These are phyloP conservation scores for Nymphicus hollandicus DNA, from an alignment of 2,113 vertebrate genomes.

Conservation along the genomic window DNA sequence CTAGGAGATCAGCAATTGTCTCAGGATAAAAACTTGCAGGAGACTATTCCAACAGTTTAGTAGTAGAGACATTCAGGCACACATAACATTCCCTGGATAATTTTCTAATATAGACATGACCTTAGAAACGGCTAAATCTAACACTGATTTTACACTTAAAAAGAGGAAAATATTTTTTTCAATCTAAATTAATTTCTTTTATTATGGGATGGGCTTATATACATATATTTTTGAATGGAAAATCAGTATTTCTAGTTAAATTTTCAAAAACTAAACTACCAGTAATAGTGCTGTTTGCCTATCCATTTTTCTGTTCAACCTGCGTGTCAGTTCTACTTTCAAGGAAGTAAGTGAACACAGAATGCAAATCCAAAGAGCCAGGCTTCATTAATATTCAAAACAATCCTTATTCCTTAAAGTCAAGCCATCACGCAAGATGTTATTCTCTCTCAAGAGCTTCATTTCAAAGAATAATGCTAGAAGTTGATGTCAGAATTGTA, in stretches of 20 bases:
- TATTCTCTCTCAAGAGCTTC: neutral
- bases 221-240: neutral
- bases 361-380: neutral
- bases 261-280: neutral
- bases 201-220: neutral
- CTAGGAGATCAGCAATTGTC: neutral
- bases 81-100: neutral
- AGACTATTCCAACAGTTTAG: neutral
- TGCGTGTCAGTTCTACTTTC: neutral
- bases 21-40: neutral
- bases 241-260: neutral
- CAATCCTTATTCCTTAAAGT: neutral
- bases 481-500: neutral
- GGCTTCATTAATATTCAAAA: neutral
- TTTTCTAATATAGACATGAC: neutral
- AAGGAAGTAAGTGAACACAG: neutral
- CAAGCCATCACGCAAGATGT: neutral
- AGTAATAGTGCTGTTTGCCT: neutral
- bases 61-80: neutral
- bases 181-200: neutral
- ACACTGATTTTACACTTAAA: neutral
- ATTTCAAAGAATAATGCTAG: neutral
- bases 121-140: neutral
- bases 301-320: neutral
- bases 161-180: neutral